A percentile compares a stretch with the other conserved stretches of the same genome.
Evolutionary conservation across 2,888 invertebrate species (phyloP).

Genomic region (Automeris io): DNA sequence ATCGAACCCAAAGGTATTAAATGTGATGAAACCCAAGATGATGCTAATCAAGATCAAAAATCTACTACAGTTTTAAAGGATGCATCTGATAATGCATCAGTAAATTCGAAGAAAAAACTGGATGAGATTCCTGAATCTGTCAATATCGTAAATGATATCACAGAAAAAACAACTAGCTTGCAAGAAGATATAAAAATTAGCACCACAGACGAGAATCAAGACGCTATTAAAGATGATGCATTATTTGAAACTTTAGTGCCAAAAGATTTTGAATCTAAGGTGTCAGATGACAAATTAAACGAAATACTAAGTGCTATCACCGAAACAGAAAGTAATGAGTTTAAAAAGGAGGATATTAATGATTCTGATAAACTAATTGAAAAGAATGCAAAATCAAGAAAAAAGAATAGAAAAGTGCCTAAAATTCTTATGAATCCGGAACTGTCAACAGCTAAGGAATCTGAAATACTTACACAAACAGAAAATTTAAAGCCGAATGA

Average conservation of each 20-base stretch:
- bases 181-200: slow-evolving; percentile 2
- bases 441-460: slow-evolving; percentile 7
- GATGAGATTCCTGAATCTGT: slow-evolving; percentile 19
- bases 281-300: background rate
- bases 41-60: slow-evolving; percentile 15
- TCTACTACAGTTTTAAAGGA: slow-evolving; percentile 10
- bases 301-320: slow-evolving; percentile 5
- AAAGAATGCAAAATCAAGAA: slow-evolving; percentile 5
- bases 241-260: slow-evolving; percentile 8
- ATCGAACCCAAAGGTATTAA: slow-evolving; percentile 3
- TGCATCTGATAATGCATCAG: slow-evolving; percentile 17
- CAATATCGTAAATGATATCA: slow-evolving; percentile 3
- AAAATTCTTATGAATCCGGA: slow-evolving; percentile 10
- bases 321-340: background rate
- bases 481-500: slow-evolving; percentile 10
- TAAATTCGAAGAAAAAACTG: slow-evolving; percentile 36
- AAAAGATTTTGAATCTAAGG: background rate
- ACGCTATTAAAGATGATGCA: slow-evolving; percentile 5
- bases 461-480: slow-evolving; percentile 7
- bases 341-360: background rate
- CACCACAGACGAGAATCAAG: background rate
- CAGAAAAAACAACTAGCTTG: slow-evolving; percentile 6
- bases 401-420: slow-evolving; percentile 17
- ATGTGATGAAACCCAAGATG: background rate
- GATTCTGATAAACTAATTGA: background rate